Evolutionary conservation across 2,797 vertebrate species (phyloP).

Genomic region (Falco novaeseelandiae): DNA sequence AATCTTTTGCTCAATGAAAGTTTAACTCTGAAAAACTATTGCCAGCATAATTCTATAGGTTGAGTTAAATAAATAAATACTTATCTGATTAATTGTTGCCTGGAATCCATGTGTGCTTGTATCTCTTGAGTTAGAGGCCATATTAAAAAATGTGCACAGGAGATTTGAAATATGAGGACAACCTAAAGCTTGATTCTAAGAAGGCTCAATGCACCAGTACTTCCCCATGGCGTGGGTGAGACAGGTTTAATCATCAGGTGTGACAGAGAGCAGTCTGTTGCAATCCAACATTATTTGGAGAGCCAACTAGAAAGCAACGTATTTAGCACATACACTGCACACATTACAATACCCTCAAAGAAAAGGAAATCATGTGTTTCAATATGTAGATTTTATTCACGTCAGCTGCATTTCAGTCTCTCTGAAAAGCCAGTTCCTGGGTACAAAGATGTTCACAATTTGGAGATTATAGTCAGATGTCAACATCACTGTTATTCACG

Average conservation of each 20-base stretch:
- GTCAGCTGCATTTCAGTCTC: slow-evolving; percentile 24
- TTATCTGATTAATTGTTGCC: slow-evolving; percentile 73
- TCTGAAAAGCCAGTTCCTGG: slow-evolving; percentile 27
- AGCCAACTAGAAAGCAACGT: slow-evolving; percentile 60
- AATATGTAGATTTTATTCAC: slow-evolving; percentile 22
- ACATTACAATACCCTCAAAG: slow-evolving; percentile 34
- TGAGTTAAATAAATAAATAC: slow-evolving; percentile 77
- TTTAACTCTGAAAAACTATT: slow-evolving; percentile 43
- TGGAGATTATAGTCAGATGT: background rate
- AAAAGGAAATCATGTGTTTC: slow-evolving; percentile 37
- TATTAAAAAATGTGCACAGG: slow-evolving; percentile 50
- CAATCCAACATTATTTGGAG: slow-evolving; percentile 47
- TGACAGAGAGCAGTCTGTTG: slow-evolving; percentile 53
- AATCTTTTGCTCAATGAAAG: background rate
- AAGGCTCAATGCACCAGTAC: slow-evolving; percentile 44
- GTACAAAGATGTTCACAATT: background rate
- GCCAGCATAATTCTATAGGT: slow-evolving; percentile 59
- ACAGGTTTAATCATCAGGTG: slow-evolving; percentile 58
- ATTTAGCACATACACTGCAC: slow-evolving; percentile 52
- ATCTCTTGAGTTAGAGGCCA: slow-evolving; percentile 71
- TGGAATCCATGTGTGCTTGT: slow-evolving; percentile 74
- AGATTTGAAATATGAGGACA: slow-evolving; percentile 69
- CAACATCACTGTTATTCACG: background rate
- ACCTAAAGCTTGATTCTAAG: slow-evolving; percentile 67
- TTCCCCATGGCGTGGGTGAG: slow-evolving; percentile 44